A percentile compares a stretch with the other conserved stretches of the same genome.
Conservation (phyloP, 2,888 invertebrate genomes). For the Drosophila formosana region DNA sequence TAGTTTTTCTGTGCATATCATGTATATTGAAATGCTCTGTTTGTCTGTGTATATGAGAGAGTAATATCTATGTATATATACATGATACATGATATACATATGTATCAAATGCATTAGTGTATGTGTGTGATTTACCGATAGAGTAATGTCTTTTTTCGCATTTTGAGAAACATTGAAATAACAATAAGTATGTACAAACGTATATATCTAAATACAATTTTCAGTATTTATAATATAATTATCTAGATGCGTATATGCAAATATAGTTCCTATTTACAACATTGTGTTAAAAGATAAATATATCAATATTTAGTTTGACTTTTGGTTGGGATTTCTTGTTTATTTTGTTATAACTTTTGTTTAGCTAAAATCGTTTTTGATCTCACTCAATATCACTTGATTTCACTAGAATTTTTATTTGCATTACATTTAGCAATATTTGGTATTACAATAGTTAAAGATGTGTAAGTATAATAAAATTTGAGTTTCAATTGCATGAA, state of each 20-base stretch:
- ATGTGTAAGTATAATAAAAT: conserved; percentile 70
- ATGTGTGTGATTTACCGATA: conserved; percentile 46
- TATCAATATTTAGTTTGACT: conserved; percentile 46
- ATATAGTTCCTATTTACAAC: conserved; percentile 51
- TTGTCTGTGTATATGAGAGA: neutral
- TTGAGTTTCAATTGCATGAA: conserved; percentile 61
- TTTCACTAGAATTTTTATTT: conserved; percentile 75
- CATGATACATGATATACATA: neutral
- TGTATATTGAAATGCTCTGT: conserved; percentile 11
- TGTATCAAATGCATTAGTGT: conserved; percentile 3
- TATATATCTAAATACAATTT: conserved; percentile 12
- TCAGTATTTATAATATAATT: conserved; percentile 22
- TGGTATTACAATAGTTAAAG: conserved; percentile 58
- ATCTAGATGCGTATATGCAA: conserved; percentile 11
- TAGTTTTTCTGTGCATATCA: neutral
- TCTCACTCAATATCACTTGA: conserved; percentile 85
- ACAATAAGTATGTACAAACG: conserved; percentile 31
- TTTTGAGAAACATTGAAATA: conserved; percentile 68
- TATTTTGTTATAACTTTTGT: conserved; percentile 33
- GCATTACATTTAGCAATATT: conserved; percentile 52
- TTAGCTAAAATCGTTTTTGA: conserved; percentile 84
- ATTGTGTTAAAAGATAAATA: conserved; percentile 63
- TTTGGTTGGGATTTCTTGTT: conserved; percentile 13
- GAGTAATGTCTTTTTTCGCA: conserved; percentile 72
- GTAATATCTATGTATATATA: conserved; percentile 1